Evolutionary conservation across 2,888 invertebrate genomes (phyloP).

Genomic region (Pycnomerus fuliginosus): DNA sequence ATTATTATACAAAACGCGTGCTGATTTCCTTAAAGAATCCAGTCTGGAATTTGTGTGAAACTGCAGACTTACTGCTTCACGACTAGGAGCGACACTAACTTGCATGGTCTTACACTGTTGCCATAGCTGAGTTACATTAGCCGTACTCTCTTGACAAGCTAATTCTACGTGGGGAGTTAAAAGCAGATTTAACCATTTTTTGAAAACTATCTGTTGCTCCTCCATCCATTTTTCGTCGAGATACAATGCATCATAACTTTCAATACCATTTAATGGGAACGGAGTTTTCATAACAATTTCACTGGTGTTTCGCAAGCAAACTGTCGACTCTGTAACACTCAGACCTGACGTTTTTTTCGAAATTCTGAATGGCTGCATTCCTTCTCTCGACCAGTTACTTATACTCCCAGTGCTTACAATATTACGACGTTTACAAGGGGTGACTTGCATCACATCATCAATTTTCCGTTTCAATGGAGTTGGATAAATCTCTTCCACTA

Average conservation of each 20-base stretch:
- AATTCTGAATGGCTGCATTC: constrained; percentile 23
- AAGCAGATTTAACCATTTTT: constrained; percentile 77
- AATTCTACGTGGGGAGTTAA: constrained; percentile 74
- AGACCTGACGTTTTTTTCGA: constrained; percentile 32
- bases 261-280: constrained; percentile 37
- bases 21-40: constrained; percentile 66
- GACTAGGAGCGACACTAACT: constrained; percentile 67
- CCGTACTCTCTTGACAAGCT: constrained; percentile 59
- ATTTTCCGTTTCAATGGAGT: constrained; percentile 32
- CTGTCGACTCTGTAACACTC: constrained; percentile 23
- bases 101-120: constrained; percentile 68
- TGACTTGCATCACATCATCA: constrained; percentile 20
- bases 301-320: constrained; percentile 1
- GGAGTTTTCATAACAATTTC: constrained; percentile 35
- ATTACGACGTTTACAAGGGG: constrained; percentile 33
- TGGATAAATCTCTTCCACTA: constrained; percentile 53
- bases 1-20: constrained; percentile 37
- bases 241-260: constrained; percentile 50
- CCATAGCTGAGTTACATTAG: constrained; percentile 75
- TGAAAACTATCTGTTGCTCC: constrained; percentile 69
- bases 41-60: constrained; percentile 68
- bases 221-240: constrained; percentile 68
- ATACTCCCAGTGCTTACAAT: constrained; percentile 9
- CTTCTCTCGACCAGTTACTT: constrained; percentile 32
- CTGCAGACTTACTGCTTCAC: constrained; percentile 66